Evolutionary conservation across 1,140 invertebrate species (phyloP), one percentile per base, ranked within the genome.

Genomic region (Penaeus chinensis): DNA sequence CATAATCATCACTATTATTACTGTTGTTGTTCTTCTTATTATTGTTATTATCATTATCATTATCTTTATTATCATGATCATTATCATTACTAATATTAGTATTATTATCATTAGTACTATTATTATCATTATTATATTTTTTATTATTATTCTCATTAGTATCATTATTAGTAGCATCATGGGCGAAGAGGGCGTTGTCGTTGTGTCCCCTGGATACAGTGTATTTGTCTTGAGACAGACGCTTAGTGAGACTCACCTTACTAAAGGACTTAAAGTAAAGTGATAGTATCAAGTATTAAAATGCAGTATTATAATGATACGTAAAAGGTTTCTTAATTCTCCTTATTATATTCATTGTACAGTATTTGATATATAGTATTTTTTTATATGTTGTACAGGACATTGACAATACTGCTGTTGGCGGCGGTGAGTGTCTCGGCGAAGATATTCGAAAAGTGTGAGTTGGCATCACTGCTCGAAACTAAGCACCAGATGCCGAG

Each of bases 361-460:
- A 7, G 37, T 42, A 42, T 42, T 3, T 42, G 37, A 42, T 42
- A 42, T 42, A 42, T 0, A 42, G 37, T 7, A 1, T 2, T 37
- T 42, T 78, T 42, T 47, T 47, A 16, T 78, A 32, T 63, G 27
- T 32, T 77, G 27, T 8, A 19, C n/a, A 37, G n/a, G 8, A 18
- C 62, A 11, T 2, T 85, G 27, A 27, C 80, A 78, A n/a, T 82
- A 54, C 11, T 13, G 10, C 24, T 37, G 13, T 24, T 74, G 18
- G 19, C 65, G 80, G 80, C 37, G 80, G 80, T 37, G 80, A 19
- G 8, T 42, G 63, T 65, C 47, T 16, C 24, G n/a, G 84, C 24
- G n/a, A 89, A 89, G 80, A 80, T 83, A 82, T 89, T 87, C 62
- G 81, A 71, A 47, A 89, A 89, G 63, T 89, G 89, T 71, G 89